Evolutionary conservation across 2,888 invertebrate species (phyloP), one percentile per base, ranked within the genome.

Genomic region (Eucriotettix oculatus): DNA sequence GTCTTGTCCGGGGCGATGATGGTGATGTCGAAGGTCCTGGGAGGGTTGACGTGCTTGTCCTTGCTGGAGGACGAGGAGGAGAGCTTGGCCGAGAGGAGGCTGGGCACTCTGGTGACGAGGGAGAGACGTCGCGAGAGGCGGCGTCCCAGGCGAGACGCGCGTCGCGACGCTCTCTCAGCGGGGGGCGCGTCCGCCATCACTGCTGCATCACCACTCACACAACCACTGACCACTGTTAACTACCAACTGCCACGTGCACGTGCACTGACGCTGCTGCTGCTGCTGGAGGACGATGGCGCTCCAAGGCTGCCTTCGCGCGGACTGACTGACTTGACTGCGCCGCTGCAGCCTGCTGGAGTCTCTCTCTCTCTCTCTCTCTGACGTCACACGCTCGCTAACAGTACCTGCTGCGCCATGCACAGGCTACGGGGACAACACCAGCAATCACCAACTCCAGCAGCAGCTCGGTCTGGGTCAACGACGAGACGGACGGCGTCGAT

Each of bases 1-100:
- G 80, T 77, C 73, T 82, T 83, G 69, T 83, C 83, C 43, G 83
- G 83, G 52, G 80, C 78, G 67, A 83, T 82, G 62, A 82, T 77
- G 14, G 81, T 80, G 61, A 83, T 76, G 66, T 83, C 82, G 66
- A 82, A 77, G 56, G 78, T 73, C 67, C 79, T 75, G n/a, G 69
- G 68, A 64, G 53, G 54, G n/a, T 43, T 41, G 41, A 14, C 41
- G 41, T 9, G n/a, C 55, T 12, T 42, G 14, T 10, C 55, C 42
- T 41, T 1, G 10, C 9, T 29, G 54, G 48, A 12, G 16, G 17
- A 29, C 29, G 29, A 29, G 3, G 29, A 29, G 3, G 29, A 29
- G 3, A 48, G 48, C n/a, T 48, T 48, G 48, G 48, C 48, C 14
- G 48, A 7, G 48, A 48, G 56, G 57, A 79, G 75, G 65, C 76